Percentiles rank a stretch among this genome's conserved stretches.
phyloP scores from a whole-genome alignment of 2,797 vertebrate species.

The Pelobates cultripes region DNA sequence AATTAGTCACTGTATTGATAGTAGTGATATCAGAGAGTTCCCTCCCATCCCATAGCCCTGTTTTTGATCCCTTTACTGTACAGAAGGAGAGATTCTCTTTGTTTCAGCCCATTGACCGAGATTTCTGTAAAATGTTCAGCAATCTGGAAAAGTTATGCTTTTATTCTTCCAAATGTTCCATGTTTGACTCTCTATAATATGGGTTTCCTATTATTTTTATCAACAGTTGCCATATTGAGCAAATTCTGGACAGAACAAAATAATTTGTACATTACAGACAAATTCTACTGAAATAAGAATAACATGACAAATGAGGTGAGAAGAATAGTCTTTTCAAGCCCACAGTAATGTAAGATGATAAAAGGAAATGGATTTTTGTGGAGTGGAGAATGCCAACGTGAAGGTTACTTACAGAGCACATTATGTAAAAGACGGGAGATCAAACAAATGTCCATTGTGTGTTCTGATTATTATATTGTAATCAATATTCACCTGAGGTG shows the following conservation, averaged over 20 bases:
- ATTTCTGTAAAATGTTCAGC: too few species aligned
- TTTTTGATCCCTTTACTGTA: too few species aligned
- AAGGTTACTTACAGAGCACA: conserved; percentile 46
- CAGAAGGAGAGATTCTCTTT: too few species aligned
- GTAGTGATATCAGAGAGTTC: too few species aligned
- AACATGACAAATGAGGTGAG: conserved; percentile 2
- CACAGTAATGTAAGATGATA: conserved; percentile 28
- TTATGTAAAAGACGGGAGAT: conserved; percentile 40
- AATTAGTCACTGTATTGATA: too few species aligned
- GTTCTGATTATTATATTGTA: conserved; percentile 48
- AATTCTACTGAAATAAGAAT: conserved; percentile 2
- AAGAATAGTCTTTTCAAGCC: conserved; percentile 21
- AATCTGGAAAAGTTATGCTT: too few species aligned
- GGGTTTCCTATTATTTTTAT: conserved; percentile 10
- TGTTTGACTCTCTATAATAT: background rate
- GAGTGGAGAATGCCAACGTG: conserved; percentile 32
- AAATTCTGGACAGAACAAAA: background rate
- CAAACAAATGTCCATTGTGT: conserved; percentile 51
- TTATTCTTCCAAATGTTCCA: background rate
- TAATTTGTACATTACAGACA: conserved; percentile 1
- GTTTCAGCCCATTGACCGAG: too few species aligned
- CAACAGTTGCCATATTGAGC: background rate
- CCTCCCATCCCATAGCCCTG: too few species aligned
- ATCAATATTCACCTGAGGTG: conserved; percentile 49
- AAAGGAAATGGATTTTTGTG: conserved; percentile 42